phyloP scores from a whole-genome alignment of 1,140 invertebrate species.

The Euschistus heros region DNA sequence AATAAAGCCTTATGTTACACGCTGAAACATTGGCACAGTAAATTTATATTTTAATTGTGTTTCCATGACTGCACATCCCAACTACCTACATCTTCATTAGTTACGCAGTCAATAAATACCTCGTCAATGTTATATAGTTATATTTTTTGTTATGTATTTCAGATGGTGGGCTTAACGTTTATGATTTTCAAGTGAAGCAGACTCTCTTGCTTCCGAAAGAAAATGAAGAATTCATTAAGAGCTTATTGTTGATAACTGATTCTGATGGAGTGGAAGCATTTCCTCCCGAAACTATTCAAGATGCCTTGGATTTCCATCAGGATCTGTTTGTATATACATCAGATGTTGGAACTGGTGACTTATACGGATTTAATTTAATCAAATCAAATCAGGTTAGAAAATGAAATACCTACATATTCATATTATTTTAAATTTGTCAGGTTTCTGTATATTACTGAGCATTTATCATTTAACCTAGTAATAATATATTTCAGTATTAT shows the following conservation, averaged over 20 bases:
- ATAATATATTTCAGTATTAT: too few relatives aligned
- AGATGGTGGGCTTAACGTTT: slow-evolving; percentile 42
- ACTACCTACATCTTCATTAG: too few relatives aligned
- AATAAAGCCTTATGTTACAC: too few relatives aligned
- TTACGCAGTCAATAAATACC: too few relatives aligned
- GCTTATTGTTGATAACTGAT: slow-evolving; percentile 66
- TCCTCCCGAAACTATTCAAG: slow-evolving; percentile 44
- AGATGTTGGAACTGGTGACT: slow-evolving; percentile 47
- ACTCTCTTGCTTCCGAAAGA: slow-evolving; percentile 55
- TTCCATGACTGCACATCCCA: too few relatives aligned
- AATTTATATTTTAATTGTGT: too few relatives aligned
- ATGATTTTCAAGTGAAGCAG: slow-evolving; percentile 65
- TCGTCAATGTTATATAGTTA: neutral
- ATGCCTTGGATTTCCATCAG: slow-evolving; percentile 40
- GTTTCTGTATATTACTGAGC: too few relatives aligned
- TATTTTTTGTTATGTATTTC: slow-evolving; percentile 10
- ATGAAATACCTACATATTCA: too few relatives aligned
- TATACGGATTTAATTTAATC: slow-evolving; percentile 56
- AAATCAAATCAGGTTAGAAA: neutral
- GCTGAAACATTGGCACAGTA: too few relatives aligned
- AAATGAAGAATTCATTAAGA: slow-evolving; percentile 61
- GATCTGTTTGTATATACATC: slow-evolving; percentile 62
- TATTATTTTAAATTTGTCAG: too few relatives aligned
- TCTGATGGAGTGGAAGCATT: slow-evolving; percentile 56
- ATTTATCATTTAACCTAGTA: too few relatives aligned